Base-by-base conservation (phyloP, 2,797 vertebrate genomes). In the Coilia nasus region DNA sequence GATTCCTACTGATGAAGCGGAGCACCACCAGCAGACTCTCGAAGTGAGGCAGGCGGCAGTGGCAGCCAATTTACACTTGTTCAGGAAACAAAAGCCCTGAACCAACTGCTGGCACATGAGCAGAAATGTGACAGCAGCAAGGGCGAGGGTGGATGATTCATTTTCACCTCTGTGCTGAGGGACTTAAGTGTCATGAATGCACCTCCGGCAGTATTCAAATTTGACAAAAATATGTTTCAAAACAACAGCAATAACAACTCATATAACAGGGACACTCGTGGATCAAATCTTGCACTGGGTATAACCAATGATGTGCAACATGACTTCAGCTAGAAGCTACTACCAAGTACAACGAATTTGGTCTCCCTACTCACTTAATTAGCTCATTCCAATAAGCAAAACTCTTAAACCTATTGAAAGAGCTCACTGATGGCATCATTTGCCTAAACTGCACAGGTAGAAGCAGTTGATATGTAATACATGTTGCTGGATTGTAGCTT, bases 1-100 rank as follows among this genome's bases (percentile, higher is more conserved):
- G 92, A 94, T 92, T 93, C 92, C 86, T 85, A 93, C 90, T 95
- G 94, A 94, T 93, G 93, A 93, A 92, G 88, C 88, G 89, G 88
- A 90, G 89, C 88, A 84, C 83, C 57, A 90, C 92, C 91, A 89
- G 89, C 89, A 91, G 90, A 90, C 85, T 84, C 81, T 82, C 86
- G 78, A 81, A 78, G 84, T 88, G 83, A 84, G 71, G 71, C 56
- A 50, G 80, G 89, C 85, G 87, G 88, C 83, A 59, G n/a, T n/a
- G n/a, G 87, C 88, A 54, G 81, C 67, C 84, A 67, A 82, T 82
- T 85, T 82, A 41, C 84, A 71, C 84, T 41, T 81, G 19, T 71
- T 60, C 17, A 31, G 81, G 56, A 50, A 71, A 82, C 31, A 14
- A 23, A 41, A 71, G 54, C 57, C 57, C 23, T 64, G 59, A 9